These are phyloP conservation scores for Euborellia annulipes DNA, from an alignment of 1,140 invertebrate genomes.

Conservation along the genomic window DNA sequence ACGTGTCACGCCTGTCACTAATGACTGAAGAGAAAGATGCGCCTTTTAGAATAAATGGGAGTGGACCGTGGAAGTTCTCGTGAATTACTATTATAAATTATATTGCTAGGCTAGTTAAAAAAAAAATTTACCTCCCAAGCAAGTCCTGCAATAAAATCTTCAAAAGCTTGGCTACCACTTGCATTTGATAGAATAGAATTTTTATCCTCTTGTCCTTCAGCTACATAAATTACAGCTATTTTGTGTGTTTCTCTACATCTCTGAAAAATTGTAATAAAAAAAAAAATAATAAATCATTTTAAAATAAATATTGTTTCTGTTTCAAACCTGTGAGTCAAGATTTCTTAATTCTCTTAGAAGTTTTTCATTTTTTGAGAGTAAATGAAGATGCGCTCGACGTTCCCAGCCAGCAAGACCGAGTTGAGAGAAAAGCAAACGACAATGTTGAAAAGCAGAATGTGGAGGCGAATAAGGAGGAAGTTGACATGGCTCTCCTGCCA, in stretches of 20 bases:
- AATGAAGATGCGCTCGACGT: slow-evolving; percentile 63
- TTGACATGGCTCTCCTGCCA: slow-evolving; percentile 22
- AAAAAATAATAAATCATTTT: neutral
- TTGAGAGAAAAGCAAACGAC: slow-evolving; percentile 76
- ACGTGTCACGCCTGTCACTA: no score
- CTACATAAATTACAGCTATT: slow-evolving; percentile 97
- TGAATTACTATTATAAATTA: no score
- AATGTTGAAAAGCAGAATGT: slow-evolving; percentile 59
- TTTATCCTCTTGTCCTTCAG: slow-evolving; percentile 91
- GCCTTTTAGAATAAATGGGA: no score
- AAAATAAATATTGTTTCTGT: neutral
- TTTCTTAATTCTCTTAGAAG: slow-evolving; percentile 81
- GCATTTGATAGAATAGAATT: slow-evolving; percentile 73
- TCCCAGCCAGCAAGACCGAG: slow-evolving; percentile 82
- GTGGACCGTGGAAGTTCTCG: no score
- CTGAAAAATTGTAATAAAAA: slow-evolving; percentile 27
- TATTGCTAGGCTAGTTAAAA: no score
- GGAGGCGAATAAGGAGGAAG: slow-evolving; percentile 25
- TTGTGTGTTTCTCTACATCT: slow-evolving; percentile 91
- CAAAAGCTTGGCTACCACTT: slow-evolving; percentile 78
- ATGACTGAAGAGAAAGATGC: no score
- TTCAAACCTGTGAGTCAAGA: slow-evolving; percentile 63
- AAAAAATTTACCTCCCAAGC: slow-evolving; percentile 71
- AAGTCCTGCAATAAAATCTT: slow-evolving; percentile 83
- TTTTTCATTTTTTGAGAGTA: slow-evolving; percentile 80